phyloP scores from a whole-genome alignment of 2,888 invertebrate genomes.

The Calliopum simillimum region DNA sequence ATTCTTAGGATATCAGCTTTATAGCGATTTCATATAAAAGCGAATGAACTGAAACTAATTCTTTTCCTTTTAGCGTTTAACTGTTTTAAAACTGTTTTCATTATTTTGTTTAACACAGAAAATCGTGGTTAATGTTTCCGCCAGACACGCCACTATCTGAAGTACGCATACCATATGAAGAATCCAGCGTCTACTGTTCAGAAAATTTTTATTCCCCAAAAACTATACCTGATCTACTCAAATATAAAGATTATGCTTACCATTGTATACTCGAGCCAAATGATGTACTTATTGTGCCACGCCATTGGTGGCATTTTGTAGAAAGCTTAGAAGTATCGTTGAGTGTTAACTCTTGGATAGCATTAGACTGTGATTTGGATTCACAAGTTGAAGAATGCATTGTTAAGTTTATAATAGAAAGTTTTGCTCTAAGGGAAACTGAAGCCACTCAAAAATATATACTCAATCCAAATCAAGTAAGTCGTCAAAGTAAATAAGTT shows the following conservation, averaged over 20 bases:
- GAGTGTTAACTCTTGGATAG: constrained; percentile 78
- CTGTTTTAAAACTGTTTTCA: background rate
- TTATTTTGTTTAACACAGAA: constrained; percentile 69
- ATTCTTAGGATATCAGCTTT: no score
- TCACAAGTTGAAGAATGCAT: constrained; percentile 72
- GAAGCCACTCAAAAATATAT: constrained; percentile 68
- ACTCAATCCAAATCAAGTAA: constrained; percentile 78
- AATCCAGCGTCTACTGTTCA: constrained; percentile 92
- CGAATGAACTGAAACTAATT: no score
- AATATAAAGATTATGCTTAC: constrained; percentile 54
- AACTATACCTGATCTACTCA: constrained; percentile 41
- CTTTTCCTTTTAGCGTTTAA: no score
- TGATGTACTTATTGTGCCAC: constrained; percentile 89
- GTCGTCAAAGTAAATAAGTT: background rate
- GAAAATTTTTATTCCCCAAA: constrained; percentile 81
- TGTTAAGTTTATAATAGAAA: constrained; percentile 75
- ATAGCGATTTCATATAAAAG: no score
- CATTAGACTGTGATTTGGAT: constrained; percentile 68
- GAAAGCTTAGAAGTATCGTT: constrained; percentile 82
- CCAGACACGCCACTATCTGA: constrained; percentile 81
- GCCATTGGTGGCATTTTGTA: constrained; percentile 98
- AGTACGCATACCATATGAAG: constrained; percentile 94
- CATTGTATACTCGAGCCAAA: constrained; percentile 81
- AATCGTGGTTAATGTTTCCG: constrained; percentile 92
- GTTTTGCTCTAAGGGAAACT: constrained; percentile 71